Percentiles rank a stretch among this genome's conserved stretches.
phyloP scores from a whole-genome alignment of 1,140 invertebrate species.

The Hormaphis cornu region DNA sequence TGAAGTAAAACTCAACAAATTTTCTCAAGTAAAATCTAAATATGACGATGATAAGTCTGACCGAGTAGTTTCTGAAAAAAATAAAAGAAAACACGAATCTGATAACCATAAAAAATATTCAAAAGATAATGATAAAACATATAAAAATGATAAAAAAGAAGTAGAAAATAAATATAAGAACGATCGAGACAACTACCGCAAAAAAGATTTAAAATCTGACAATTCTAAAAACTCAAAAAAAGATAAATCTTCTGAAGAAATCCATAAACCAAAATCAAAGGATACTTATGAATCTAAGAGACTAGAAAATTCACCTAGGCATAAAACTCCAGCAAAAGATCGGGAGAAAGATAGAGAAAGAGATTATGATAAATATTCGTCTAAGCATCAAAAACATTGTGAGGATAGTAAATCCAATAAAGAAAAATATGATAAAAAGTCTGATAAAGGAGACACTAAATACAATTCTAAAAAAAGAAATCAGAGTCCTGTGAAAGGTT shows the following conservation, averaged over 20 bases:
- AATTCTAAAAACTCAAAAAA: not conserved
- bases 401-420: constrained; percentile 22
- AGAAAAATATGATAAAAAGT: constrained; percentile 17
- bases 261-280: not conserved
- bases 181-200: not conserved
- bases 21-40: constrained; percentile 32
- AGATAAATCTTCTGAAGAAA: constrained; percentile 4
- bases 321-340: not conserved
- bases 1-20: constrained; percentile 3
- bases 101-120: constrained; percentile 32
- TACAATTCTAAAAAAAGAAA: constrained; percentile 5
- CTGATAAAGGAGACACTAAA: not conserved
- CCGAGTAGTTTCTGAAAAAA: not conserved
- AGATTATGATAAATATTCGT: constrained; percentile 22
- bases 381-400: not conserved
- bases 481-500: not conserved
- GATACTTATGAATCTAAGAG: not conserved
- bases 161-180: constrained; percentile 11
- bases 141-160: constrained; percentile 10
- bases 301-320: not conserved
- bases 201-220: constrained; percentile 3
- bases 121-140: constrained; percentile 32
- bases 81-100: constrained; percentile 19
- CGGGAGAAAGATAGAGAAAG: constrained; percentile 5
- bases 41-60: constrained; percentile 2